Evolutionary conservation across 1,140 invertebrate species (phyloP), one percentile per base, ranked within the genome.

Genomic region (Drosophila parabipectinata): DNA sequence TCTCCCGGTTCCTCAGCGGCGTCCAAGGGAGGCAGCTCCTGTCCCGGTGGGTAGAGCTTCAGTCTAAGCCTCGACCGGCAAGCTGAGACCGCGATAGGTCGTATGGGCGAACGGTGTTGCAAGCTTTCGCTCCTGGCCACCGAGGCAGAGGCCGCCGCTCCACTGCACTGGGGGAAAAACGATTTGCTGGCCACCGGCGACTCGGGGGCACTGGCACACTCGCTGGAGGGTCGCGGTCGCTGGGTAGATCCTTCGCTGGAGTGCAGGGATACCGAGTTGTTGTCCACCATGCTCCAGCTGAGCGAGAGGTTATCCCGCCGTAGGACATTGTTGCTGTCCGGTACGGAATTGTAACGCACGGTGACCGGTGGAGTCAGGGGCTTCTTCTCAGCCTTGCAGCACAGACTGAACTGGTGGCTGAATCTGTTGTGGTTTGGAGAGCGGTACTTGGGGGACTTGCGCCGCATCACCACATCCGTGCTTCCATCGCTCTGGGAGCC

Each of bases 291-390:
- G 59, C 82, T 91, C 90, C 79, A 90, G 63, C 87, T 90, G 2
- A 91, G 44, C 9, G 87, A 89, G 10, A 90, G 77, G 24, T 90
- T 91, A 14, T 91, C 82, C 4, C 79, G 77, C 12, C 77, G 56
- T 4, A 91, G 32, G 15, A 82, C 62, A n/a, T 61, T 87, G 34
- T 53, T 63, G 41, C 62, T 73, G 57, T 91, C 90, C n/a, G 89
- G 85, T 63, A 91, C 72, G n/a, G 90, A 92, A 72, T 92, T 91
- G 34, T 91, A 92, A 5, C 91, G 89, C 21, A 92, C 91, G 0
- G 89, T 80, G 9, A 92, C 89, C n/a, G 91, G 91, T 8, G 91
- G 91, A 8, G 90, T 91, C 45, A 82, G 55, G 0, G 85, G 90
- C 26, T 92, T 91, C 69, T 89, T 90, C 21, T 92, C 89, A 0